phyloP scores from a whole-genome alignment of 92 coral and sea anemone species.

The Bergia sp. region DNA sequence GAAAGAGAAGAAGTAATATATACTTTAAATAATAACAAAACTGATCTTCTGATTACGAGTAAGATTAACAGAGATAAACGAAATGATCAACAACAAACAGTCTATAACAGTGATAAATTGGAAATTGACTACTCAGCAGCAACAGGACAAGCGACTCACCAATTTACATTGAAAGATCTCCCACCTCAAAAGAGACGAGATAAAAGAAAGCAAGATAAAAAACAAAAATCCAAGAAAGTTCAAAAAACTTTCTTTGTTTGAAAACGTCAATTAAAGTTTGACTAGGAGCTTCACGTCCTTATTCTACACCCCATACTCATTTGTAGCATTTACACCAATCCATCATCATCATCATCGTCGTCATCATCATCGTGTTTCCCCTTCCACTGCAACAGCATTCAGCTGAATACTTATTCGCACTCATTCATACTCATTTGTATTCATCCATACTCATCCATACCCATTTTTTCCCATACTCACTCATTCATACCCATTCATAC shows the following conservation, averaged over 20 bases:
- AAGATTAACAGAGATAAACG: too few relatives aligned
- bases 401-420: too few relatives aligned
- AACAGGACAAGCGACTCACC: background rate
- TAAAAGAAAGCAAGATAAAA: background rate
- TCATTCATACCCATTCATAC: too few relatives aligned
- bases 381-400: too few relatives aligned
- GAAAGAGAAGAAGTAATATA: background rate
- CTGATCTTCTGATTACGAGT: background rate
- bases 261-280: background rate
- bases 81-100: background rate
- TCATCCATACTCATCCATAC: too few relatives aligned
- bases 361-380: too few relatives aligned
- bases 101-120: background rate
- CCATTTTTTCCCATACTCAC: too few relatives aligned
- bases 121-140: background rate
- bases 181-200: slow-evolving; percentile 9
- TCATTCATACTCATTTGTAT: too few relatives aligned
- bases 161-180: background rate
- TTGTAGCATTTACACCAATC: background rate
- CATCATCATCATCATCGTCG: too few relatives aligned
- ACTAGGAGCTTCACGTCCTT: too few relatives aligned
- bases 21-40: background rate
- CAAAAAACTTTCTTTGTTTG: slow-evolving; percentile 79
- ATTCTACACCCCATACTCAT: too few relatives aligned
- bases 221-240: slow-evolving; percentile 47